Conservation (phyloP, 2,888 invertebrate species). For the Ochropacha duplaris region DNA sequence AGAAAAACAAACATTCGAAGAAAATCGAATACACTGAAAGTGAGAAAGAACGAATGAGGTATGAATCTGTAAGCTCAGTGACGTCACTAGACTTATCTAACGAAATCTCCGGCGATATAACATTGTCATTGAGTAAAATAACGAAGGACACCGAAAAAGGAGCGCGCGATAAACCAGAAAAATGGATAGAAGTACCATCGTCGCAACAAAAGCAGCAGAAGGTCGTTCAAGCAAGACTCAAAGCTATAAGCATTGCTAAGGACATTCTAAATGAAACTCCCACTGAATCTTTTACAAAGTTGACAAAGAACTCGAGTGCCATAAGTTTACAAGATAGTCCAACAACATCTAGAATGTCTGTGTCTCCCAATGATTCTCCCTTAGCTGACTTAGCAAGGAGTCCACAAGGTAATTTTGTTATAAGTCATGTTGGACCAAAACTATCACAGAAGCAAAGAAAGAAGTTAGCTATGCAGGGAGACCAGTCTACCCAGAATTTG, state of each 20-base stretch:
- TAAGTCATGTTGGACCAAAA: constrained; percentile 78
- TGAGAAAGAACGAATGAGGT: constrained; percentile 71
- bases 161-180: constrained; percentile 51
- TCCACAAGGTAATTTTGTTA: constrained; percentile 61
- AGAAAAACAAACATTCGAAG: constrained; percentile 67
- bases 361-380: constrained; percentile 62
- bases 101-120: constrained; percentile 66
- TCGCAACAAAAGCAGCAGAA: constrained; percentile 74
- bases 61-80: constrained; percentile 70
- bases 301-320: constrained; percentile 57
- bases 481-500: constrained; percentile 48
- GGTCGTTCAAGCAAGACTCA: constrained; percentile 73
- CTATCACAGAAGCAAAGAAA: constrained; percentile 86
- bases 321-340: constrained; percentile 40
- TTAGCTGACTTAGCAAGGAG: constrained; percentile 48
- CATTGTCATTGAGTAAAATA: constrained; percentile 63
- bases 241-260: constrained; percentile 66
- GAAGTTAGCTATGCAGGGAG: constrained; percentile 78
- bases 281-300: constrained; percentile 63
- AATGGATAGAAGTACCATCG: constrained; percentile 75
- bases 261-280: constrained; percentile 67
- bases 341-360: constrained; percentile 55
- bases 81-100: constrained; percentile 68
- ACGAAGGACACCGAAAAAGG: constrained; percentile 55
- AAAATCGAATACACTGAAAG: constrained; percentile 74